Base-by-base conservation (phyloP, 2,888 invertebrate genomes). In the Scaptomyza cyrtandrae region DNA sequence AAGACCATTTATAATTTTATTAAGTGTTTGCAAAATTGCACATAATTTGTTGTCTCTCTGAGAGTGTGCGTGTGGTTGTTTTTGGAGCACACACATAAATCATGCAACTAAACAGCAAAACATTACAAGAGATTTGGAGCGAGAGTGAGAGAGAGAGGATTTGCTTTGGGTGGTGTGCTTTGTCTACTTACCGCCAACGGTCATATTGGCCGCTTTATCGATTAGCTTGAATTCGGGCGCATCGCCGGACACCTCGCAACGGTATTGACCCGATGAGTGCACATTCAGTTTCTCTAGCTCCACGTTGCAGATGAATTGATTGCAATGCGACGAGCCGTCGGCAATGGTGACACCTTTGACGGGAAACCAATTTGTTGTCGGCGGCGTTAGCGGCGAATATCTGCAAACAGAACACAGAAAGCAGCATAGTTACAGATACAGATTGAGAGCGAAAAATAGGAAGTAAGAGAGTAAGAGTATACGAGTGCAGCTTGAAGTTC, bases 201-300 rank as follows among this genome's bases (percentile, higher is more conserved):
- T 94, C 91, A 94, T 93, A 86, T 94, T 94, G 80, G 93, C 93
- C 48, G 93, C 93, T 83, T 93, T 93, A 71, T 93, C 93, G 59
- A 93, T 94, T 75, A 94, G 92, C 80, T 93, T 92, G 84, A 94
- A 94, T 75, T 94, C 93, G 7, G 94, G 94, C 29, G 93, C 93
- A 90, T 94, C 94, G 67, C 93, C 93, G 71, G 94, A 94, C 49
- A 95, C 93, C 89, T 95, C 95, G 87, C 94, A 95, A 56, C 94
- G 91, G 89, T 94, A 95, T 39, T 93, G 93, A 14, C 95, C 95
- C 29, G 91, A 90, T 55, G 92, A 92, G 62, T 89, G 83, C 68
- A 81, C 80, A 65, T 88, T 91, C 35, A 92, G 85, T 65, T 91
- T 89, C 77, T 91, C 91, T 73, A 92, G 80, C 75, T 92, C 92